Conservation (phyloP, 2,888 invertebrate species). For the Pilophorus perplexus region DNA sequence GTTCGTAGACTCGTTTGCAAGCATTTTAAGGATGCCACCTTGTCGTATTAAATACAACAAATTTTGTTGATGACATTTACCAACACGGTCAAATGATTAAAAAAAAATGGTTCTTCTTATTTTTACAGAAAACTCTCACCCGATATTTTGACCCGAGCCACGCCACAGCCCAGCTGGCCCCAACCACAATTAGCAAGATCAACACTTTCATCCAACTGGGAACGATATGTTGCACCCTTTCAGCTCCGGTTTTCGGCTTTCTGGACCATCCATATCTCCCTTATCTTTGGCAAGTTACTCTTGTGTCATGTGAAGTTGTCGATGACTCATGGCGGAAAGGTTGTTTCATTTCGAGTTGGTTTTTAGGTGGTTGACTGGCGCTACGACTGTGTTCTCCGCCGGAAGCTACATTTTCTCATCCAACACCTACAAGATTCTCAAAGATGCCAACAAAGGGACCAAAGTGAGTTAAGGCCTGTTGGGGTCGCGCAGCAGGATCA, state of each 20-base stretch:
- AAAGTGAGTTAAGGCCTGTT: neutral
- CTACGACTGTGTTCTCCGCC: slow-evolving; percentile 11
- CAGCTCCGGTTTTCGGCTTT: slow-evolving; percentile 86
- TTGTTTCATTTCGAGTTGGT: too few species aligned
- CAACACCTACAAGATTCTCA: slow-evolving; percentile 15
- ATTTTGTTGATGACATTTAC: too few species aligned
- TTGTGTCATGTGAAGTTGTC: too few species aligned
- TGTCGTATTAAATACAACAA: too few species aligned
- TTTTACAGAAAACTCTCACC: slow-evolving; percentile 75
- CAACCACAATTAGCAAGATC: slow-evolving; percentile 90
- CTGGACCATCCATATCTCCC: slow-evolving; percentile 77
- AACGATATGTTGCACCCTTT: slow-evolving; percentile 81
- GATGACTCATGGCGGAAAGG: too few species aligned
- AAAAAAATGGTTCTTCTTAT: too few species aligned
- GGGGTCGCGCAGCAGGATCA: too few species aligned
- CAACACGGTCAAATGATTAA: too few species aligned
- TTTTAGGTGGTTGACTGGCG: slow-evolving; percentile 10
- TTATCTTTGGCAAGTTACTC: slow-evolving; percentile 64
- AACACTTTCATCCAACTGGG: slow-evolving; percentile 88
- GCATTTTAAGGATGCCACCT: too few species aligned
- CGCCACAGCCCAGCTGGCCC: slow-evolving; percentile 88
- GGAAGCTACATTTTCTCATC: slow-evolving; percentile 11
- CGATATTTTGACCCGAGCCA: slow-evolving; percentile 89
- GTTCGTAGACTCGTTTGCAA: too few species aligned
- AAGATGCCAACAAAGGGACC: slow-evolving; percentile 14